Base-by-base conservation (phyloP, 2,113 vertebrate species). In the Myiozetetes cayanensis region DNA sequence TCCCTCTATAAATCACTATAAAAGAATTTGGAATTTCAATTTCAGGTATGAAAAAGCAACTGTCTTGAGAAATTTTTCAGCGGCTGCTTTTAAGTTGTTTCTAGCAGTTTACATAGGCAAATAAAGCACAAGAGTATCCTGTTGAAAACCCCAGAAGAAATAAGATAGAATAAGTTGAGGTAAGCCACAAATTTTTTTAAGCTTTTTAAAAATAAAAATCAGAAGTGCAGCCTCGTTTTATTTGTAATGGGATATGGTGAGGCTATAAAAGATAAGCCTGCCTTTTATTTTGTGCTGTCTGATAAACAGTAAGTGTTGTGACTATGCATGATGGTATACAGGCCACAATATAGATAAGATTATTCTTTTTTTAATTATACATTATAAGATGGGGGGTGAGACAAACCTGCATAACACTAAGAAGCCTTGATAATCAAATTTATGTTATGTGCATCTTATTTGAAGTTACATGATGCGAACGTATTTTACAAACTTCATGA, bases 1-100 rank as follows among this genome's bases (percentile, higher is more conserved):
- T 98, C 95, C 98, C 98, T 96, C 98, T 98, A 92, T 98, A 98
- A 95, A 99, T 98, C 75, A 98, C 99, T 99, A 39, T 17, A 96
- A 95, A 96, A 95, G 52, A 61, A 67, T 77, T 61, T 50, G 68
- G 77, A 93, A 86, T 41, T 44, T 12, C 11, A 24, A 18, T 79
- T 76, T 41, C 39, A 70, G 37, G 67, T 43, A 66, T 2, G 25
- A 44, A 68, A 81, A 82, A 88, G 68, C 82, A 87, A 63, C 61
- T 17, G 23, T 44, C 43, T 65, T 52, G 46, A 66, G 56, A 62
- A 44, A 47, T 65, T 39, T 82, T 94, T 65, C 41, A 83, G 65
- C 85, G 39, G 23, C 68, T 94, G 39, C 59, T 91, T 92, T 68
- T 9, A 50, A 86, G 44, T 39, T 79, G 27, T 79, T 94, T 72